Conservation (phyloP, 2,797 vertebrate species). For the Aulostomus chinensis region DNA sequence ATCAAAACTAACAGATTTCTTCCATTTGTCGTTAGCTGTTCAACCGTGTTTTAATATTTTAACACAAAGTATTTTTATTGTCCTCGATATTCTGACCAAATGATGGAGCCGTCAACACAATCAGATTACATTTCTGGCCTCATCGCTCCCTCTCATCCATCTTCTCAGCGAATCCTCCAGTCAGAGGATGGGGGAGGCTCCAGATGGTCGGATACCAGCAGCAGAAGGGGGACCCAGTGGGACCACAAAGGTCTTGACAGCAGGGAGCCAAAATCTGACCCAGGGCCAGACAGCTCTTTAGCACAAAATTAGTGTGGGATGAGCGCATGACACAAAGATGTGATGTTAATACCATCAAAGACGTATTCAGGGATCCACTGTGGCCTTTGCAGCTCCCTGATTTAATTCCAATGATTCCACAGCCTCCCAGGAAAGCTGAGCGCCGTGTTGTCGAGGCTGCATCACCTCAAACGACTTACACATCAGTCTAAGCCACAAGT, state of each 20-base stretch:
- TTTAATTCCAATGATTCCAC: neutral
- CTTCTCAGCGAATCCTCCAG: constrained; percentile 7
- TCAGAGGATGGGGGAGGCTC: constrained; percentile 22
- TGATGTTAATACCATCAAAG: constrained; percentile 53
- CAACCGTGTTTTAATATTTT: too few species aligned
- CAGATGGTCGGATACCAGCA: constrained; percentile 57
- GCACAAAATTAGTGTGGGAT: constrained; percentile 60
- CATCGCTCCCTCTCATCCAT: neutral
- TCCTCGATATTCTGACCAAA: too few species aligned
- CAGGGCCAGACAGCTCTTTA: constrained; percentile 55
- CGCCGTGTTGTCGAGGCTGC: too few species aligned
- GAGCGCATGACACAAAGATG: constrained; percentile 32
- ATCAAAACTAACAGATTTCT: too few species aligned
- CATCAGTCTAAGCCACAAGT: too few species aligned
- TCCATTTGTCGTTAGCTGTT: too few species aligned
- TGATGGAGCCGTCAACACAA: too few species aligned
- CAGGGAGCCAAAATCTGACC: constrained; percentile 27
- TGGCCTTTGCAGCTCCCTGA: neutral
- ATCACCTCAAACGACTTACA: too few species aligned
- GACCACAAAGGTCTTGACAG: constrained; percentile 47
- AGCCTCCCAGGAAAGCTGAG: too few species aligned
- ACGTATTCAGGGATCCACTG: constrained; percentile 4
- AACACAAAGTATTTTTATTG: too few species aligned
- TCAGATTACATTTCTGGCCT: neutral
- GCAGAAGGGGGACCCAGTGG: constrained; percentile 43